Evolutionary conservation across 2,797 vertebrate species (phyloP).

Genomic region (Ptychobarbus kaznakovi): DNA sequence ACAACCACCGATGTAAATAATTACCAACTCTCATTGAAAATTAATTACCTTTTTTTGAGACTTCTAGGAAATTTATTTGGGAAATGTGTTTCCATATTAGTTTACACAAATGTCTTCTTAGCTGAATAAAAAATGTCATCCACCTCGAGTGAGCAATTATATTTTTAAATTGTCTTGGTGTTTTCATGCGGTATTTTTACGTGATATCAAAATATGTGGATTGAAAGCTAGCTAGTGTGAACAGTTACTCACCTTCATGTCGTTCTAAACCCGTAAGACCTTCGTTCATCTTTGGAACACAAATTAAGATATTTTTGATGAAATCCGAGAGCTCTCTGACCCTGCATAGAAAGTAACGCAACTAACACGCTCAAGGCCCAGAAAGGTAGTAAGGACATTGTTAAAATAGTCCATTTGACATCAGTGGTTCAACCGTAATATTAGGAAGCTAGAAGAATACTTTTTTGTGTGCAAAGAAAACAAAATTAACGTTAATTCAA

Average conservation of each 20-base stretch:
- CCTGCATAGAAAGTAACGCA: not conserved
- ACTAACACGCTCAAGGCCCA: not conserved
- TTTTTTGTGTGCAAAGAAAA: not conserved
- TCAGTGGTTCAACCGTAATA: not conserved
- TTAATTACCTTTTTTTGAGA: not conserved
- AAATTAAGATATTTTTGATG: not conserved
- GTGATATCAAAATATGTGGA: too few species aligned
- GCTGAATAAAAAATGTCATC: not conserved
- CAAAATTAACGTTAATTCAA: not conserved
- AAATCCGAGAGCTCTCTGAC: not conserved
- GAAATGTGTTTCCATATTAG: not conserved
- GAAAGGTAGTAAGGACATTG: not conserved
- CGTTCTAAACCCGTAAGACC: not conserved
- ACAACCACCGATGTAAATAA: not conserved
- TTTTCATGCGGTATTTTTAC: too few species aligned
- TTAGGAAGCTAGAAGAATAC: not conserved
- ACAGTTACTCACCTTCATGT: not conserved
- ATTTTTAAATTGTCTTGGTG: too few species aligned
- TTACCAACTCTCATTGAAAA: not conserved
- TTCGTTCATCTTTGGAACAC: not conserved
- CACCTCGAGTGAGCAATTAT: not conserved
- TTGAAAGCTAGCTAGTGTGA: too few species aligned
- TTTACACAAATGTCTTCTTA: not conserved
- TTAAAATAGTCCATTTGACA: not conserved
- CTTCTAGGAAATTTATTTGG: not conserved